A percentile compares a stretch with the other conserved stretches of the same genome.
Evolutionary conservation across 37 sponge, comb jelly and placozoan species (phyloP).

Genomic region (Ianthella basta): DNA sequence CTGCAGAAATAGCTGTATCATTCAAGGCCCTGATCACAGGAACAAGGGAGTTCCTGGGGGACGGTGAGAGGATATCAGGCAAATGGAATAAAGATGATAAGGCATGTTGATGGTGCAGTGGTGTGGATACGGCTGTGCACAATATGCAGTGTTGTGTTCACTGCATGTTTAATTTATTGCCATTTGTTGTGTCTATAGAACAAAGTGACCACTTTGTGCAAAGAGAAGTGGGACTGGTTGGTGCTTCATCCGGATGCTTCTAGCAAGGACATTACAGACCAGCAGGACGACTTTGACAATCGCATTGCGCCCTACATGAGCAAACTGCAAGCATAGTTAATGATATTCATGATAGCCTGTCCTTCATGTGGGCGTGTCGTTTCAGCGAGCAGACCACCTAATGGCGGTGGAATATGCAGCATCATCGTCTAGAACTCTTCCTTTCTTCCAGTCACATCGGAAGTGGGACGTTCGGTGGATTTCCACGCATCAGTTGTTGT

Average conservation of each 20-base stretch:
- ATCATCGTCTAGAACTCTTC: too few relatives aligned
- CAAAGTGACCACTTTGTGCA: slow-evolving; percentile 70
- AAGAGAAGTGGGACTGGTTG: slow-evolving; percentile 77
- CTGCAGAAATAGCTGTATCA: slow-evolving; percentile 2
- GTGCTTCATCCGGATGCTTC: slow-evolving; percentile 23
- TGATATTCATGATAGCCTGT: too few relatives aligned
- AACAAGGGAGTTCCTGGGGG: slow-evolving; percentile 43
- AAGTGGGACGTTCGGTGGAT: too few relatives aligned
- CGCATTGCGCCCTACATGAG: slow-evolving; percentile 40
- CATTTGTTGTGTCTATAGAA: slow-evolving; percentile 28
- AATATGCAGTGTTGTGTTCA: not conserved
- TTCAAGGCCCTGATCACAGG: slow-evolving; percentile 39
- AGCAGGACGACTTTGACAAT: slow-evolving; percentile 59
- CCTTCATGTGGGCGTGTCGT: too few relatives aligned
- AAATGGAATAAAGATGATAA: slow-evolving; percentile 91
- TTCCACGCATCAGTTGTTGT: too few relatives aligned
- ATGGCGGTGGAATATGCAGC: too few relatives aligned
- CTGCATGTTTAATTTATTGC: too few relatives aligned
- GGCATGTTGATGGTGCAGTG: slow-evolving; percentile 17
- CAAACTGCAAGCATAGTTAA: slow-evolving; percentile 20
- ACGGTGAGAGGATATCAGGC: slow-evolving; percentile 70
- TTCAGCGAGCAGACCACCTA: too few relatives aligned
- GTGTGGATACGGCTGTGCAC: not conserved
- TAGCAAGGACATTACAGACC: slow-evolving; percentile 34
- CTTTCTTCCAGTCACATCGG: too few relatives aligned